Evolutionary conservation across 2,797 vertebrate species (phyloP).

Genomic region (Lagocephalus sceleratus): DNA sequence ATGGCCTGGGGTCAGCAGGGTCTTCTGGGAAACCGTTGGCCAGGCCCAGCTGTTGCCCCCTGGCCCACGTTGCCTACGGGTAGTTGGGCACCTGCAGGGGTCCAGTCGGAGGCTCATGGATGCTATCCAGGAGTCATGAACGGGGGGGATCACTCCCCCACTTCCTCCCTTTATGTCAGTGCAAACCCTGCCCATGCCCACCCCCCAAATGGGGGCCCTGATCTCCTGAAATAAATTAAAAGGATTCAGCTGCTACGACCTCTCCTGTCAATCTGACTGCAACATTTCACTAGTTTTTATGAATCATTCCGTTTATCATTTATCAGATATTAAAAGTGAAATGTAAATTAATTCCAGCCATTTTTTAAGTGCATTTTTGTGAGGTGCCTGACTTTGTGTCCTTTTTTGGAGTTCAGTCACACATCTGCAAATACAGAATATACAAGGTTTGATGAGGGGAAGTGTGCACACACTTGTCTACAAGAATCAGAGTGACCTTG

Average conservation of each 20-base stretch:
- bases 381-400: too few relatives aligned
- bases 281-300: neutral
- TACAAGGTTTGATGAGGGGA: too few relatives aligned
- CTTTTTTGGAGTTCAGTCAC: neutral
- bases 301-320: too few relatives aligned
- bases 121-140: constrained; percentile 2
- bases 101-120: too few relatives aligned
- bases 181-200: constrained; percentile 5
- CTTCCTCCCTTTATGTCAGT: neutral
- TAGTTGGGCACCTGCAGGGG: constrained; percentile 23
- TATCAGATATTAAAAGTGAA: too few relatives aligned
- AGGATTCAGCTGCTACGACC: neutral
- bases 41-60: neutral
- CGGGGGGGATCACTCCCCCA: neutral
- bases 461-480: too few relatives aligned
- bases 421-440: neutral
- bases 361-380: too few relatives aligned
- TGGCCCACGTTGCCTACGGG: constrained; percentile 32
- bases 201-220: constrained; percentile 2
- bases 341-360: too few relatives aligned
- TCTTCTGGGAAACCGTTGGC: constrained; percentile 39
- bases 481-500: too few relatives aligned
- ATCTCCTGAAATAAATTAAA: neutral
- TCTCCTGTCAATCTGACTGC: neutral
- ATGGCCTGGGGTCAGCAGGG: constrained; percentile 48